A percentile compares a stretch with the other conserved stretches of the same genome.
Evolutionary conservation across 2,888 invertebrate species (phyloP).

Genomic region (Trachelus troglodyta): DNA sequence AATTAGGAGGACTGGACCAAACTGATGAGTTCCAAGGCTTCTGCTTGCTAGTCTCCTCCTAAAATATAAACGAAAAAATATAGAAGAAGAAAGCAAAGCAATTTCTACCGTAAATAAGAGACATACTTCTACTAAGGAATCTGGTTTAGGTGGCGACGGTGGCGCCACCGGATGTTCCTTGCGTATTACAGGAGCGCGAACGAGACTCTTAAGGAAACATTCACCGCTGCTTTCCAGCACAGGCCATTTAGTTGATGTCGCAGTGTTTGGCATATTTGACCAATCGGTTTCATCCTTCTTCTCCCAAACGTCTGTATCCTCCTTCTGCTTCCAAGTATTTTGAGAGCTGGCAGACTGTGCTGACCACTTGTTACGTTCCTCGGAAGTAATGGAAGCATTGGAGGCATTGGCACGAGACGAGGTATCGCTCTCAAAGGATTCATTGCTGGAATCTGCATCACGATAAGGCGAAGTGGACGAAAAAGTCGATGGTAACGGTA

Average conservation of each 20-base stretch:
- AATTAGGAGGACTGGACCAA: slow-evolving; percentile 58
- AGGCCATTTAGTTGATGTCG: slow-evolving; percentile 48
- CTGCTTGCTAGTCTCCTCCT: slow-evolving; percentile 36
- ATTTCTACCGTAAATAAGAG: slow-evolving; percentile 19
- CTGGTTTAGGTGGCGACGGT: slow-evolving; percentile 62
- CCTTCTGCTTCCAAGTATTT: slow-evolving; percentile 42
- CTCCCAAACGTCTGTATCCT: slow-evolving; percentile 38
- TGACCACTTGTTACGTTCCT: slow-evolving; percentile 44
- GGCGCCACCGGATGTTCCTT: slow-evolving; percentile 47
- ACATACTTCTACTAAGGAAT: slow-evolving; percentile 45
- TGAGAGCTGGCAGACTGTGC: slow-evolving; percentile 14
- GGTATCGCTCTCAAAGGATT: slow-evolving; percentile 54
- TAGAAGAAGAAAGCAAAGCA: background rate
- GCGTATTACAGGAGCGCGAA: slow-evolving; percentile 39
- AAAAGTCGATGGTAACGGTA: slow-evolving; percentile 47
- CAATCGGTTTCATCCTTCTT: slow-evolving; percentile 45
- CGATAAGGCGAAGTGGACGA: slow-evolving; percentile 46
- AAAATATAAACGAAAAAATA: slow-evolving; percentile 5
- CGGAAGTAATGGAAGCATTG: slow-evolving; percentile 31
- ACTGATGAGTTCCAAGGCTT: slow-evolving; percentile 56
- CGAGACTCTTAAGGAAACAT: slow-evolving; percentile 49
- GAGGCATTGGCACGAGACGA: slow-evolving; percentile 36
- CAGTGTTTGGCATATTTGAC: slow-evolving; percentile 38
- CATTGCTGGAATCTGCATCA: slow-evolving; percentile 58
- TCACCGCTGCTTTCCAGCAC: slow-evolving; percentile 42